Evolutionary conservation across 2,888 invertebrate species (phyloP).

Genomic region (Anoplius nigerrimus): DNA sequence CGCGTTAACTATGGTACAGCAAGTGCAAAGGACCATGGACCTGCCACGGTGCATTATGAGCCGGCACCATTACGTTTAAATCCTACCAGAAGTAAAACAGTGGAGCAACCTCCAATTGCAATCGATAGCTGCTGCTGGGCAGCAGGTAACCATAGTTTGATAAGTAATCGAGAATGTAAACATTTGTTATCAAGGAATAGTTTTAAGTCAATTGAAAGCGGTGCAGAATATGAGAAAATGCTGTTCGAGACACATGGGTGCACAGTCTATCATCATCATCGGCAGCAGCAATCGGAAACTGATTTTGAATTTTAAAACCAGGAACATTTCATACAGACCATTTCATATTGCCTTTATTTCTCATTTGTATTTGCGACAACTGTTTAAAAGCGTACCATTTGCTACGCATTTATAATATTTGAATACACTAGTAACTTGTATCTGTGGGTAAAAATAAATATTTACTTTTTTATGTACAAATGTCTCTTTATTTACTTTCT

Average conservation of each 20-base stretch:
- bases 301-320: constrained; percentile 54
- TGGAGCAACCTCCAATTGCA: constrained; percentile 24
- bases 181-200: constrained; percentile 32
- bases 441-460: constrained; percentile 62
- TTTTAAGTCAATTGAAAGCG: constrained; percentile 40
- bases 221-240: constrained; percentile 76
- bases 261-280: constrained; percentile 77
- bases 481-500: not conserved
- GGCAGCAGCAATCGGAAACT: constrained; percentile 53
- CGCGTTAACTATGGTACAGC: constrained; percentile 59
- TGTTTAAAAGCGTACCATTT: constrained; percentile 38
- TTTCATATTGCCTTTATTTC: constrained; percentile 30
- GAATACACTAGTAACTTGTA: constrained; percentile 52
- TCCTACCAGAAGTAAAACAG: constrained; percentile 25
- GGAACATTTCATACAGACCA: constrained; percentile 21
- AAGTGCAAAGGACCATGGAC: constrained; percentile 58
- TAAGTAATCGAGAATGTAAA: constrained; percentile 46
- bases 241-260: constrained; percentile 82
- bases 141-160: constrained; percentile 62
- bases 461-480: constrained; percentile 64
- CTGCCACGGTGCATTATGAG: constrained; percentile 63
- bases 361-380: constrained; percentile 46
- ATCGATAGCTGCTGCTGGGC: constrained; percentile 47
- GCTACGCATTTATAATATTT: constrained; percentile 46
- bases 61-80: constrained; percentile 59